These are phyloP conservation scores for Turdus rufiventris DNA, from an alignment of 2,113 vertebrate genomes.

Conservation along the genomic window DNA sequence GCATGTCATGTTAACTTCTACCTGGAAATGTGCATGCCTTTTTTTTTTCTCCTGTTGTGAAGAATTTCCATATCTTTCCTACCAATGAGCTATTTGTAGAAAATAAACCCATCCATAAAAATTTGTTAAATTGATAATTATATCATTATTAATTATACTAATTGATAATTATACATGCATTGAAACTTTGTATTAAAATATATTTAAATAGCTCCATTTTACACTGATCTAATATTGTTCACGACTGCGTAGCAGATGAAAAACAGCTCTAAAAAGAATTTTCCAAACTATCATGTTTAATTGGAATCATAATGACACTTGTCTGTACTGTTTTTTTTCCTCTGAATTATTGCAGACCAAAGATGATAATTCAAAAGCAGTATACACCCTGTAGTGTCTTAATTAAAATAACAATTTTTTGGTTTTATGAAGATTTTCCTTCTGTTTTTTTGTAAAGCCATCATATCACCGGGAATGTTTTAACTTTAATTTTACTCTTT, in stretches of 20 bases:
- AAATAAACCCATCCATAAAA: not conserved
- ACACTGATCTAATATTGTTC: not conserved
- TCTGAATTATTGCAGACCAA: not conserved
- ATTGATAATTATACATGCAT: not conserved
- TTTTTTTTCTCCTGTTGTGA: not conserved
- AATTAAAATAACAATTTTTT: not conserved
- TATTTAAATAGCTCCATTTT: not conserved
- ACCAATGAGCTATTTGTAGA: not conserved
- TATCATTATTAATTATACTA: not conserved
- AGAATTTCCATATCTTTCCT: not conserved
- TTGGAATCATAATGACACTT: not conserved
- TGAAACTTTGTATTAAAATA: not conserved
- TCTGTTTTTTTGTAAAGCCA: not conserved
- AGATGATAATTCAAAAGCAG: not conserved
- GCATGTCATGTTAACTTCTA: not conserved
- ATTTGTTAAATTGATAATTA: not conserved
- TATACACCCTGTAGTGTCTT: not conserved
- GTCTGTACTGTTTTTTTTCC: not conserved
- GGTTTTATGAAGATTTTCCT: not conserved
- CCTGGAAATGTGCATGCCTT: not conserved
- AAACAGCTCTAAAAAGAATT: not conserved
- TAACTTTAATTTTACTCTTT: not conserved
- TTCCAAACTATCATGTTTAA: not conserved
- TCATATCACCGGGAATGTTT: not conserved
- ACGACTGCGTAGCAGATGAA: not conserved